Base-by-base conservation (phyloP, 2,888 invertebrate genomes). In the Fragum whitleyi region DNA sequence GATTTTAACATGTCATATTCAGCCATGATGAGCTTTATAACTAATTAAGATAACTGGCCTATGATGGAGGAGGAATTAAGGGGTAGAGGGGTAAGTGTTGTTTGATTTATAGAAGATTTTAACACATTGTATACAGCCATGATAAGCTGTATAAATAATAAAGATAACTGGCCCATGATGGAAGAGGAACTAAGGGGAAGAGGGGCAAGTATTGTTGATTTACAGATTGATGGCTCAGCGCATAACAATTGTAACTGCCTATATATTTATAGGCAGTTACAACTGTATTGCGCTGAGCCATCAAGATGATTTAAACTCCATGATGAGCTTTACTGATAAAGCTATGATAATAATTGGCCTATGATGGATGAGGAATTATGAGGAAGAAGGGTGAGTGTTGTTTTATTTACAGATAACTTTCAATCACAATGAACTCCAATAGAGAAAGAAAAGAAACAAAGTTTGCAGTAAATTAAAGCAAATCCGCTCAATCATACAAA, bases 1-100 rank as follows among this genome's bases (percentile, higher is more conserved):
- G 98, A 98, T 92, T 99, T 99, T 94, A 95, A 98, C 83, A 96
- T 96, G n/a, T 97, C 97, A 2, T 98, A 97, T 92, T 97, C 98
- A 94, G 96, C 97, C 89, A 97, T 99, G 96, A 95, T 98, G 57
- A 96, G 96, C 42, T 98, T 96, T 95, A 95, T 98, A 42, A 96
- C 96, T 73, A 96, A 97, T 72, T 62, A 95, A 39, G 90, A 91
- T 39, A 94, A 95, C 90, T 93, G 94, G 93, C 76, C 91, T 11
- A 86, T 92, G 81, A 96, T 98, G 90, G 97, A 98, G 94, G 96
- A 96, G 89, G 99, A 99, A 94, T 95, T 99, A 51, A 88, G 87
- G 57, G 90, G 90, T 0, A 83, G 94, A 88, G 93, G 93, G 88
- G 94, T 94, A 80, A 74, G 92, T 87, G 14, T 36, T n/a, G 9